Conservation (phyloP, 2,113 vertebrate genomes). For the Megaptera novaeangliae region DNA sequence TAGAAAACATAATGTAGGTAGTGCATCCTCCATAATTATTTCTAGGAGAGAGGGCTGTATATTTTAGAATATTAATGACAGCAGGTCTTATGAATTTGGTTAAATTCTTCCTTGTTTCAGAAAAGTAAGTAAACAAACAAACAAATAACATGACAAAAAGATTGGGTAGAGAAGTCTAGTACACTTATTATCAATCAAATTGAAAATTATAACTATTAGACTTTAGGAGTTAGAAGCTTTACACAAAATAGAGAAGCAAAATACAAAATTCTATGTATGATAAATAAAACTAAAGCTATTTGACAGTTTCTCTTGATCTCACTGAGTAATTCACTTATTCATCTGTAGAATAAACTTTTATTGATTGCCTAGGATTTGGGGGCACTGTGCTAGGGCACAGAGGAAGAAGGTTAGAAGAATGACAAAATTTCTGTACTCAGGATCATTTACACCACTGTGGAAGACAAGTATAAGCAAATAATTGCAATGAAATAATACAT, state of each 20-base stretch:
- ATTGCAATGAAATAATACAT: neutral
- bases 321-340: neutral
- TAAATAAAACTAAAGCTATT: constrained; percentile 7
- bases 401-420: neutral
- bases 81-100: neutral
- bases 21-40: neutral
- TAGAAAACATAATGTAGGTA: constrained; percentile 8
- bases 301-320: neutral
- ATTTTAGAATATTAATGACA: constrained; percentile 28
- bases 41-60: neutral
- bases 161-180: neutral
- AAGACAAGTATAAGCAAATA: neutral
- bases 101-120: constrained; percentile 8
- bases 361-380: neutral
- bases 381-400: neutral
- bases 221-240: neutral
- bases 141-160: neutral
- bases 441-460: neutral
- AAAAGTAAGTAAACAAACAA: neutral
- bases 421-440: neutral
- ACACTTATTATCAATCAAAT: neutral
- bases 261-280: neutral
- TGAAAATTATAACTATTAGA: constrained; percentile 18
- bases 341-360: neutral
- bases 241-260: neutral